Evolutionary conservation across 30 jellyfish, hydroid and myxozoan species (phyloP).

Genomic region (Aurelia sp.): DNA sequence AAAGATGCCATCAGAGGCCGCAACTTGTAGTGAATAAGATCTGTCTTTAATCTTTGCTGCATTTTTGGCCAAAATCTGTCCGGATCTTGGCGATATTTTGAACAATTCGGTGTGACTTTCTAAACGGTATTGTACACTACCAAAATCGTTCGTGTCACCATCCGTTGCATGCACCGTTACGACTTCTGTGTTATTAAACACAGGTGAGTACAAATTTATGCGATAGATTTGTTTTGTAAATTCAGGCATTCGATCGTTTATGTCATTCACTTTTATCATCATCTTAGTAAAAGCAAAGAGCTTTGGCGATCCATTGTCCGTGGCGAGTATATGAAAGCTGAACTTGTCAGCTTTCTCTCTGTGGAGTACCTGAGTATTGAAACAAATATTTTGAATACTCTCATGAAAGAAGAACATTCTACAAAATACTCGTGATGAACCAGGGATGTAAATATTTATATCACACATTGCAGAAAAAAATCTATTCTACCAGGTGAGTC

Average conservation of each 20-base stretch:
- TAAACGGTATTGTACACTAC: conserved; percentile 62
- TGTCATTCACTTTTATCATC: conserved; percentile 54
- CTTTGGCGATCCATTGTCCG: conserved; percentile 82
- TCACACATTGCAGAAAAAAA: too few relatives aligned
- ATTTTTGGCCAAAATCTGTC: conserved; percentile 54
- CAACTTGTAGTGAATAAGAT: conserved; percentile 38
- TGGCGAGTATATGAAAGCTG: conserved; percentile 70
- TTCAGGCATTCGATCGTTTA: conserved; percentile 92
- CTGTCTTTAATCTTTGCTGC: conserved; percentile 35
- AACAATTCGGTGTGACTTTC: conserved; percentile 48
- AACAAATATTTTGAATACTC: too few relatives aligned
- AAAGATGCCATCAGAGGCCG: conserved; percentile 91
- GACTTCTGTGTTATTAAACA: conserved; percentile 66
- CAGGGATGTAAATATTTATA: too few relatives aligned
- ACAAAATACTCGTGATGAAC: too few relatives aligned
- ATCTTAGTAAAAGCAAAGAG: conserved; percentile 75
- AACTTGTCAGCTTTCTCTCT: conserved; percentile 70
- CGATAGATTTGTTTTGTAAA: conserved; percentile 58
- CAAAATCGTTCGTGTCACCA: conserved; percentile 74
- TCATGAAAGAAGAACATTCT: too few relatives aligned
- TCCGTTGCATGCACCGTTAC: conserved; percentile 80
- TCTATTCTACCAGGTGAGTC: too few relatives aligned
- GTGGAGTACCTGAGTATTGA: conserved; percentile 80
- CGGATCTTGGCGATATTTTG: conserved; percentile 67
- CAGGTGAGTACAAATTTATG: conserved; percentile 67